These are phyloP conservation scores for Drosophila busckii DNA, from an alignment of 1,140 invertebrate genomes.

Conservation along the genomic window DNA sequence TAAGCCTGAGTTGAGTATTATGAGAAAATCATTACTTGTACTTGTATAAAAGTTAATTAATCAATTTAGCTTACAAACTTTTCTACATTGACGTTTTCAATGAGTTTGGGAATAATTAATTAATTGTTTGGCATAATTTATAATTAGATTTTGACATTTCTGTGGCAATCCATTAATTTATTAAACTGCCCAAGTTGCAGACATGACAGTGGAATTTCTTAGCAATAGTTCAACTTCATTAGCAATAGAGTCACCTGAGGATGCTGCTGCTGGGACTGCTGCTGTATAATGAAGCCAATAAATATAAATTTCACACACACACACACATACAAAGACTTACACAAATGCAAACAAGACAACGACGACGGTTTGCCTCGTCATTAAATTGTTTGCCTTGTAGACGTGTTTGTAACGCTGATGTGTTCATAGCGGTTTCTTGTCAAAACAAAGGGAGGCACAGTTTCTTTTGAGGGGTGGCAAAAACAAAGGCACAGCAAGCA, in stretches of 20 bases:
- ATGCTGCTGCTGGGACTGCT: conserved; percentile 32
- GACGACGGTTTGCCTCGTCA: conserved; percentile 50
- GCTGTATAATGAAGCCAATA: conserved; percentile 77
- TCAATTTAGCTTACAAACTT: no score
- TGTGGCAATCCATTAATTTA: conserved; percentile 14
- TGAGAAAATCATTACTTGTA: no score
- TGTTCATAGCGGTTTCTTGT: conserved; percentile 78
- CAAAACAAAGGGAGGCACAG: conserved; percentile 61
- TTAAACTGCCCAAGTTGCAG: conserved; percentile 2
- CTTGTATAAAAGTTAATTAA: no score
- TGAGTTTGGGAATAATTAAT: conserved; percentile 38
- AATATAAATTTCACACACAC: conserved; percentile 75
- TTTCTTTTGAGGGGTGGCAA: conserved; percentile 20
- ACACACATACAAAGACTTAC: conserved; percentile 19
- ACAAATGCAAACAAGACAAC: conserved; percentile 44
- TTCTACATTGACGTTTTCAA: no score
- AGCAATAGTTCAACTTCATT: conserved; percentile 15
- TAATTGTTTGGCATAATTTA: conserved; percentile 34
- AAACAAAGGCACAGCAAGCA: no score
- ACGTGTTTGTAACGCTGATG: conserved; percentile 75
- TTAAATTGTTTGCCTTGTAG: conserved; percentile 77
- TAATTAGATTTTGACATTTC: conserved; percentile 61
- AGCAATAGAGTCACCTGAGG: conserved; percentile 22
- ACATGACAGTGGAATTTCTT: conserved; percentile 1
- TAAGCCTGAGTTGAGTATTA: no score